Conservation (phyloP, 2,888 invertebrate genomes). For the Stramonita haemastoma region DNA sequence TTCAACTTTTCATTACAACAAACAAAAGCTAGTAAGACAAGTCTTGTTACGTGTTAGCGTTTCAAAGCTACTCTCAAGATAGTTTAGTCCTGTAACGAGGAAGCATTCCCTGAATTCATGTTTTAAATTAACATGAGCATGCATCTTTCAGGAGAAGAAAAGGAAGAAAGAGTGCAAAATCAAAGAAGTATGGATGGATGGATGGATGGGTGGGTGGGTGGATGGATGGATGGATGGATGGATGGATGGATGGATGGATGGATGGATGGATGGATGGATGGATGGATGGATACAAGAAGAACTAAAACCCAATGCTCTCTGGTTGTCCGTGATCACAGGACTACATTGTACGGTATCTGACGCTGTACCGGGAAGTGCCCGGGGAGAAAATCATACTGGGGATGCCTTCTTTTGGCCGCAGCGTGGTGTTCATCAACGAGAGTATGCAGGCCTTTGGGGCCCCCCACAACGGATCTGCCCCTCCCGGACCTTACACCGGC, state of each 20-base stretch:
- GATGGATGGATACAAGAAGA: background rate
- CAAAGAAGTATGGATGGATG: too few species aligned
- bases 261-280: background rate
- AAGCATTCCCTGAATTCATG: too few species aligned
- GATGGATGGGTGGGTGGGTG: too few species aligned
- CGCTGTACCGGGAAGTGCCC: conserved; percentile 26
- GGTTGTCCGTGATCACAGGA: conserved; percentile 18
- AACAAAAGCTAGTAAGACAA: too few species aligned
- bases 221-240: background rate
- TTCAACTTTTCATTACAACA: too few species aligned
- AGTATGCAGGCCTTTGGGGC: conserved; percentile 31
- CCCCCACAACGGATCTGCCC: conserved; percentile 13
- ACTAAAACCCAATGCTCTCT: background rate
- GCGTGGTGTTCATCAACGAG: conserved; percentile 24
- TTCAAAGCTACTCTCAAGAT: too few species aligned
- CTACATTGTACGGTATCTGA: conserved; percentile 29
- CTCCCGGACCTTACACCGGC: conserved; percentile 30
- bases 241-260: background rate
- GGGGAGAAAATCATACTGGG: conserved; percentile 25
- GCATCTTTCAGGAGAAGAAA: too few species aligned
- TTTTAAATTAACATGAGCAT: too few species aligned
- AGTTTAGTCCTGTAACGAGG: too few species aligned
- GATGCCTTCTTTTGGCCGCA: conserved; percentile 29
- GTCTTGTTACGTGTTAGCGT: too few species aligned
- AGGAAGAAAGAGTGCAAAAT: too few species aligned